These are phyloP conservation scores for Polymixis flavicincta DNA, from an alignment of 2,888 invertebrate species.

Conservation along the genomic window DNA sequence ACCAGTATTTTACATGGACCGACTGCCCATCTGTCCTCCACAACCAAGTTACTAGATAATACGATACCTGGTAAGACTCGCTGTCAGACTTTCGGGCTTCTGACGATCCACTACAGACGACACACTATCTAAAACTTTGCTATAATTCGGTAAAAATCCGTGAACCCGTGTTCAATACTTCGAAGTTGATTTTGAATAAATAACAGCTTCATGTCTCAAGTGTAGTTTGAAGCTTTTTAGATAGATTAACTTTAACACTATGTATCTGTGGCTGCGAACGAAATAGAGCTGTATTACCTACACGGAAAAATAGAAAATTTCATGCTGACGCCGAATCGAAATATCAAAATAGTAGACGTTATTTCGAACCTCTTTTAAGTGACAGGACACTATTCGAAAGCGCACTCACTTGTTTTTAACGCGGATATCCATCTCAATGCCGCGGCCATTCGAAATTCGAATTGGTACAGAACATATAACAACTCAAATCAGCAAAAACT, in stretches of 20 bases:
- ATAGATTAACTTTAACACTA: background rate
- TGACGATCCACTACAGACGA: too few relatives aligned
- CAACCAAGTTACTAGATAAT: too few relatives aligned
- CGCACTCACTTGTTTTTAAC: constrained; percentile 2
- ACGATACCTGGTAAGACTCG: too few relatives aligned
- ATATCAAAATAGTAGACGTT: background rate
- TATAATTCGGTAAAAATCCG: too few relatives aligned
- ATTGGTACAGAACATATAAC: background rate
- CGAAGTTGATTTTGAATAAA: background rate
- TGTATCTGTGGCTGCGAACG: background rate
- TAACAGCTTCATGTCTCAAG: background rate
- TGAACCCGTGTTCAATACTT: too few relatives aligned
- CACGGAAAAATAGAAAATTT: background rate
- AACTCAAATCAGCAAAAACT: too few relatives aligned
- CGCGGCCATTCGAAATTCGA: background rate
- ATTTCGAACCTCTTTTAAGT: background rate
- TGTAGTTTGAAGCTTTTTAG: background rate
- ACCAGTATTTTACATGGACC: too few relatives aligned
- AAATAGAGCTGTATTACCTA: background rate
- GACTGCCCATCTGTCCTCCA: too few relatives aligned
- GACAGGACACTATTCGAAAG: constrained; percentile 1
- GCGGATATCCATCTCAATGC: background rate
- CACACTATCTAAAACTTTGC: too few relatives aligned
- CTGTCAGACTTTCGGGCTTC: too few relatives aligned
- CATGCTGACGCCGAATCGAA: background rate